Evolutionary conservation across 2,797 vertebrate genomes (phyloP), one percentile per base, ranked within the genome.

Genomic region (Acanthornis magna): DNA sequence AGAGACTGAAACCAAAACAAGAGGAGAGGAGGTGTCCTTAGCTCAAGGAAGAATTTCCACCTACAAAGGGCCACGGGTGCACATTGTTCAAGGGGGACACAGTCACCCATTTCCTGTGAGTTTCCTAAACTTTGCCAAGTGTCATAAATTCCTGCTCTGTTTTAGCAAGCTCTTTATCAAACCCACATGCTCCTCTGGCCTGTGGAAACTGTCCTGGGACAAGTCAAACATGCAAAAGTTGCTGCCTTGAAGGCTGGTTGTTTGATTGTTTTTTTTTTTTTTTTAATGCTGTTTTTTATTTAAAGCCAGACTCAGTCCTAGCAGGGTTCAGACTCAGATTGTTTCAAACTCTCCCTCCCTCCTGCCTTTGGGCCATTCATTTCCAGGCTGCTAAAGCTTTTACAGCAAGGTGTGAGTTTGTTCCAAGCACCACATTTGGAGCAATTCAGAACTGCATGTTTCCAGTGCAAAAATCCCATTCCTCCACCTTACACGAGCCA

Each of bases 61-160:
- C 57, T 61, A 7, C 10, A 15, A 51, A 81, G 1, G 9, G 36
- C 60, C 71, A 54, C 0, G 0, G 32, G 16, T 2, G 0, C 12
- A 65, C 32, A 13, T 5, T 73, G 38, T n/a, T 50, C 42, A 19
- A 16, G 29, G 48, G 45, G 43, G 30, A 29, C 55, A 1, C 2
- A 89, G 32, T 34, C 38, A 61, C 20, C 26, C 53, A 8, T n/a
- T 78, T 82, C 30, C 88, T 76, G 19, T 0, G 1, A 65, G 55
- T 9, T 66, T 26, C 63, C 61, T 45, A 18, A 87, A 61, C 62
- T 73, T 89, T 43, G 68, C 67, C 65, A 75, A 85, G 38, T n/a
- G 51, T 60, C 53, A 19, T 66, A 76, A 92, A 91, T 82, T 76
- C 47, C 74, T n/a, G 22, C 54, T 80, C 55, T 66, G 51, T 34